Conservation (phyloP, 2,888 invertebrate genomes). For the Scaptomyza cyrtandrae region DNA sequence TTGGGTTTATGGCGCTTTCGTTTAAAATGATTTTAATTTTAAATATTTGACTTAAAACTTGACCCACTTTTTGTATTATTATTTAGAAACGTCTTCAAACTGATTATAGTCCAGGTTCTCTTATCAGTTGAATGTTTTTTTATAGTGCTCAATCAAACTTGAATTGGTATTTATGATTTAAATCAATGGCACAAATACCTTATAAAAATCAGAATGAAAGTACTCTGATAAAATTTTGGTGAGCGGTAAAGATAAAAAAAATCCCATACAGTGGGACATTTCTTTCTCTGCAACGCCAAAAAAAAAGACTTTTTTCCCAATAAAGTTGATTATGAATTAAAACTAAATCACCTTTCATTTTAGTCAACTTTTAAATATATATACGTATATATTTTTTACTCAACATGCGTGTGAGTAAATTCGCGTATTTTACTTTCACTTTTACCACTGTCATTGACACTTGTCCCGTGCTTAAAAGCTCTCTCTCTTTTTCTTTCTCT, state of each 20-base stretch:
- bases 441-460: slow-evolving; percentile 25
- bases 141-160: slow-evolving; percentile 1
- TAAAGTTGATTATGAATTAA: not conserved
- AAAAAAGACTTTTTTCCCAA: not conserved
- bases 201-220: not conserved
- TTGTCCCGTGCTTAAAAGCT: not conserved
- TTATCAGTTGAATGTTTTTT: slow-evolving; percentile 37
- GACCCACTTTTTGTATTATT: no score
- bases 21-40: slow-evolving; percentile 18
- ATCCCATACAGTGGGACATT: no score
- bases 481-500: not conserved
- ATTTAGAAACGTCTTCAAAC: slow-evolving; percentile 5
- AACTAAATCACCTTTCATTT: not conserved
- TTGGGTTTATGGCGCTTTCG: not conserved
- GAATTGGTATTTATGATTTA: slow-evolving; percentile 24
- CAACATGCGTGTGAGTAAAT: slow-evolving; percentile 14
- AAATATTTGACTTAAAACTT: slow-evolving; percentile 44
- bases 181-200: not conserved
- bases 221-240: no score
- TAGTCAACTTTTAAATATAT: not conserved
- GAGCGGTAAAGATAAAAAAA: no score
- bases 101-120: slow-evolving; percentile 18
- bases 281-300: no score
- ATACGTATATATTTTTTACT: not conserved
- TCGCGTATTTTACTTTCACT: slow-evolving; percentile 30